These are phyloP conservation scores for Paracyprichromis sp. DNA, from an alignment of 2,113 vertebrate genomes.

Conservation along the genomic window DNA sequence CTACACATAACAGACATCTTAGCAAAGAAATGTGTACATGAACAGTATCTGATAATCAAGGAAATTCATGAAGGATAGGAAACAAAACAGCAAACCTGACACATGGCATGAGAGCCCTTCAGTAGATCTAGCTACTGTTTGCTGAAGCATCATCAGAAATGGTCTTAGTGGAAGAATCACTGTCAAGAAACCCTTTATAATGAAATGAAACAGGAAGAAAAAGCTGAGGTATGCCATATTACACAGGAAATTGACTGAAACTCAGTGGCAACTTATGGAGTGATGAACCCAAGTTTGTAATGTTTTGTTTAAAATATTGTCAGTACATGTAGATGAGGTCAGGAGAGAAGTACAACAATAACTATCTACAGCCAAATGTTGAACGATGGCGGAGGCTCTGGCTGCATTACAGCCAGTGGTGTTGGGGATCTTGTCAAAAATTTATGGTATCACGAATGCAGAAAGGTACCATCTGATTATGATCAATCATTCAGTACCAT, in stretches of 20 bases:
- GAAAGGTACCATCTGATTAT: accelerated
- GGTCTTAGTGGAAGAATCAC: background rate
- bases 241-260: background rate
- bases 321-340: background rate
- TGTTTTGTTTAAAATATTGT: background rate
- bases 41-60: background rate
- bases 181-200: background rate
- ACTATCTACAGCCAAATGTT: background rate
- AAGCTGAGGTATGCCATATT: background rate
- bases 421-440: background rate
- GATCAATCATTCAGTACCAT: background rate
- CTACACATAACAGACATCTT: background rate
- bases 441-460: background rate
- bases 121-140: background rate
- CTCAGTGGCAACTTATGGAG: accelerated
- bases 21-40: background rate
- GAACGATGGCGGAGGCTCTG: background rate
- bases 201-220: background rate
- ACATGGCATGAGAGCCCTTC: accelerated
- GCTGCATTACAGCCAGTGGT: background rate
- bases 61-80: background rate
- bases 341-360: background rate
- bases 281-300: background rate
- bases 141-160: background rate
- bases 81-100: background rate